Evolutionary conservation across 2,888 invertebrate genomes (phyloP).

Genomic region (Xestoiulus laeticollis): DNA sequence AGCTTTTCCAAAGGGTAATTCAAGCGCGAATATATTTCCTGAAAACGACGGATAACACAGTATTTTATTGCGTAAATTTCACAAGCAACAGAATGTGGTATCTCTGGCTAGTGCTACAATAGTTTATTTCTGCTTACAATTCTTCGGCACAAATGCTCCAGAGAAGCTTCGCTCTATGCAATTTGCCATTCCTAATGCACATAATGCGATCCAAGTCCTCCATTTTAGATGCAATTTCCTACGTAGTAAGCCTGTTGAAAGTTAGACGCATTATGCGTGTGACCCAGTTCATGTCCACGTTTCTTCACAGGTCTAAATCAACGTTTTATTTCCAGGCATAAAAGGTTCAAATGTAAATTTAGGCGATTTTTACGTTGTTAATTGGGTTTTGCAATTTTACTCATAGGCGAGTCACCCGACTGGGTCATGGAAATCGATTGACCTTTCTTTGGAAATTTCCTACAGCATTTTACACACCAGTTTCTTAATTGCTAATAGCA

Average conservation of each 20-base stretch:
- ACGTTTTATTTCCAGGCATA: neutral
- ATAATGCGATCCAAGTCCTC: neutral
- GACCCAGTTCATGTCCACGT: constrained; percentile 34
- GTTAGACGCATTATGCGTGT: neutral
- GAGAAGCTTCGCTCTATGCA: neutral
- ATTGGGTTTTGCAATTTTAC: neutral
- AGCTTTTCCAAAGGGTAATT: neutral
- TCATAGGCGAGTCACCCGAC: neutral
- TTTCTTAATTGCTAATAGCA: neutral
- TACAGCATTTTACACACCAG: neutral
- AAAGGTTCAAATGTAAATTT: constrained; percentile 28
- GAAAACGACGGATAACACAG: neutral
- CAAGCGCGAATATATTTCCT: neutral
- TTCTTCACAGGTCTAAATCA: neutral
- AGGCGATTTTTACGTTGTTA: neutral
- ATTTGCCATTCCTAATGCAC: neutral
- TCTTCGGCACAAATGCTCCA: neutral
- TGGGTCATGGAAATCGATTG: neutral
- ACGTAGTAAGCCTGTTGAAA: neutral
- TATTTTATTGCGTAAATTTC: neutral
- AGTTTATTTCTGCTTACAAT: neutral
- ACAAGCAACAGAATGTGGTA: neutral
- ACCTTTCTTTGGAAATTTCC: neutral
- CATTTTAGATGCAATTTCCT: neutral
- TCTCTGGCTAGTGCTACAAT: neutral